Evolutionary conservation across 2,888 invertebrate genomes (phyloP), one percentile per base, ranked within the genome.

Genomic region (Mesodorylaimus sp.): DNA sequence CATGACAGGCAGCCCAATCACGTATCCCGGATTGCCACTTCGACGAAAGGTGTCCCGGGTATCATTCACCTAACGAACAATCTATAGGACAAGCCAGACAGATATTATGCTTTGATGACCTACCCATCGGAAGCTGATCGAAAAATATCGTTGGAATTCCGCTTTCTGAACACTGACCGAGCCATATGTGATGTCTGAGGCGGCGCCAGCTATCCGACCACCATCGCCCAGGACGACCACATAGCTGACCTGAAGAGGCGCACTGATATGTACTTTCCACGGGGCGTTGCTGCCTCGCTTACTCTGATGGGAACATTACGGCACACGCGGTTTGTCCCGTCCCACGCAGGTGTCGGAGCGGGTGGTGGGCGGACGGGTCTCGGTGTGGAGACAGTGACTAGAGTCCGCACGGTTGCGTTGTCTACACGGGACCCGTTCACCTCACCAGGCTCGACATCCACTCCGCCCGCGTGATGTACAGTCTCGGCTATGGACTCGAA

Each of bases 1-100:
- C 53, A 75, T 63, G 29, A 84, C 68, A 0, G 81, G 81, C 56
- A 76, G 75, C 5, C 78, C 78, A 2, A 69, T 57, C 3, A 76
- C 61, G 60, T 85, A 85, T 2, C 84, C 84, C 1, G 82, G 82
- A 65, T 78, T 80, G 2, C 84, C 84, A 68, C 83, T 83, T 19
- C 71, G 58, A n/a, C 53, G 42, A 41, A 61, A 54, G 27, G 55
- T 37, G 7, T 32, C 32, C 10, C 16, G 10, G 7, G 16, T 32
- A 32, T 7, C 16, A 32, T 32, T 16, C 32, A 32, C 32, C 32
- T 32, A 32, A 32, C 7, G 7, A 16, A 10, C 32, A 16, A 32
- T 16, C 7, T 10, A 32, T 32, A 32, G 32, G 10, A 7, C 32
- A 16, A 32, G 7, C 32, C 32, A 32, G 32, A 32, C n/a, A n/a